Conservation (phyloP, 2,888 invertebrate species). For the Noctuana brunneofusca region DNA sequence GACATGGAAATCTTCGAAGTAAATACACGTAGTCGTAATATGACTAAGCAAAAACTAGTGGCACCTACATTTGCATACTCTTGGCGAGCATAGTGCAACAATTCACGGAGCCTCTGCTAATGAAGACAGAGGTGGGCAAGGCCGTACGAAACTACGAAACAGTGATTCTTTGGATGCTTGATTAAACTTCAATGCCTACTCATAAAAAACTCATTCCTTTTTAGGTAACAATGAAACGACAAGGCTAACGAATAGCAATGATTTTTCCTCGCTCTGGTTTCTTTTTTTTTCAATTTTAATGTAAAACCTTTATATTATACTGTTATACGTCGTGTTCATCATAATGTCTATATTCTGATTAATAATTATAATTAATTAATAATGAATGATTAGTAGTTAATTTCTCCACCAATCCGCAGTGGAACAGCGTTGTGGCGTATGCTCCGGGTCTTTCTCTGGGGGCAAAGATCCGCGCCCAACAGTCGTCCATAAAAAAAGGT, state of each 20-base stretch:
- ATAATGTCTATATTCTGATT: no score
- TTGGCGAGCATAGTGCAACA: not conserved
- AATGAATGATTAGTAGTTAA: no score
- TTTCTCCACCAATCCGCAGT: no score
- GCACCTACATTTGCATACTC: slow-evolving; percentile 7
- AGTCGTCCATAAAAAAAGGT: no score
- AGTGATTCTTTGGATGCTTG: slow-evolving; percentile 43
- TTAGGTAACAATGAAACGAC: not conserved
- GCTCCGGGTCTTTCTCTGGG: no score
- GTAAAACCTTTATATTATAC: no score
- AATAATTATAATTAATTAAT: no score
- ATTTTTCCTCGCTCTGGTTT: not conserved
- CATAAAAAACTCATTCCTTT: not conserved
- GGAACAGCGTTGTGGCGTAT: no score
- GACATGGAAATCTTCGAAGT: not conserved
- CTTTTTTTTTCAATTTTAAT: not conserved
- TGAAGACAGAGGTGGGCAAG: slow-evolving; percentile 31
- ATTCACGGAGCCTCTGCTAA: not conserved
- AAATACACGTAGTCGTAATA: not conserved
- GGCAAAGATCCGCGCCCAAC: no score
- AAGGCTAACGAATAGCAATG: slow-evolving; percentile 3
- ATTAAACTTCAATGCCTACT: slow-evolving; percentile 12
- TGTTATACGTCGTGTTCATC: no score
- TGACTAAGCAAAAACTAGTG: not conserved
- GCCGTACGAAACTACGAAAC: slow-evolving; percentile 35